Evolutionary conservation across 2,888 invertebrate genomes (phyloP).

Genomic region (Diplolepis rosae): DNA sequence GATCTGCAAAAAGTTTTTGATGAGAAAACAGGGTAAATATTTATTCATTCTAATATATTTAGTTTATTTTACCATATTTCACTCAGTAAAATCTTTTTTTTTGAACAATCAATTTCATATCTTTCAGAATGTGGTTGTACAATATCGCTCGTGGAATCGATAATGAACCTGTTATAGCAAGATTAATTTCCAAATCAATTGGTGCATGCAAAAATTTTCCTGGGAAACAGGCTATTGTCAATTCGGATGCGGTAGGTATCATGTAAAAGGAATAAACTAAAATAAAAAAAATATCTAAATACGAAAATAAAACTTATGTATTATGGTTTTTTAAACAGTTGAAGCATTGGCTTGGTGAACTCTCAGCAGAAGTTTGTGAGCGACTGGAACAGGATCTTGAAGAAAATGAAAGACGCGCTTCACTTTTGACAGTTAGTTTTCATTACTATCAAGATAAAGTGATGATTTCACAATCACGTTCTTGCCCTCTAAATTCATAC

Average conservation of each 20-base stretch:
- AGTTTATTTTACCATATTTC: conserved; percentile 1
- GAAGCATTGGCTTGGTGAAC: conserved; percentile 86
- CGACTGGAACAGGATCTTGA: conserved; percentile 85
- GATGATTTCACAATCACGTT: conserved; percentile 77
- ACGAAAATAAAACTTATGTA: too few relatives aligned
- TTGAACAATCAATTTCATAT: conserved; percentile 14
- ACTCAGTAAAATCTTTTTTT: conserved; percentile 1
- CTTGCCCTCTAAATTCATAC: conserved; percentile 77
- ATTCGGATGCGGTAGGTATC: conserved; percentile 77
- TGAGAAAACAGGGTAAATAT: conserved; percentile 88
- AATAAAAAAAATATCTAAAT: neutral
- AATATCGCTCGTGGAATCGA: conserved; percentile 92
- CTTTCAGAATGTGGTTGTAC: conserved; percentile 85
- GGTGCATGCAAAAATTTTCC: conserved; percentile 97
- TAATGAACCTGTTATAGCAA: conserved; percentile 87
- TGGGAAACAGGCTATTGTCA: conserved; percentile 84
- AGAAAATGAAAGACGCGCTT: conserved; percentile 88
- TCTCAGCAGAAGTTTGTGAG: conserved; percentile 88
- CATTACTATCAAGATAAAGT: conserved; percentile 61
- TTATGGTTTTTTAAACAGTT: conserved; percentile 59
- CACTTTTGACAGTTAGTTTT: conserved; percentile 85
- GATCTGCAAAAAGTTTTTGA: conserved; percentile 85
- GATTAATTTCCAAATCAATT: conserved; percentile 92
- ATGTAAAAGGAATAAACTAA: neutral
- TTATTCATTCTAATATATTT: conserved; percentile 18